A percentile compares a stretch with the other conserved stretches of the same genome.
Evolutionary conservation across 2,113 vertebrate species (phyloP).

Genomic region (Dipodomys ordii): DNA sequence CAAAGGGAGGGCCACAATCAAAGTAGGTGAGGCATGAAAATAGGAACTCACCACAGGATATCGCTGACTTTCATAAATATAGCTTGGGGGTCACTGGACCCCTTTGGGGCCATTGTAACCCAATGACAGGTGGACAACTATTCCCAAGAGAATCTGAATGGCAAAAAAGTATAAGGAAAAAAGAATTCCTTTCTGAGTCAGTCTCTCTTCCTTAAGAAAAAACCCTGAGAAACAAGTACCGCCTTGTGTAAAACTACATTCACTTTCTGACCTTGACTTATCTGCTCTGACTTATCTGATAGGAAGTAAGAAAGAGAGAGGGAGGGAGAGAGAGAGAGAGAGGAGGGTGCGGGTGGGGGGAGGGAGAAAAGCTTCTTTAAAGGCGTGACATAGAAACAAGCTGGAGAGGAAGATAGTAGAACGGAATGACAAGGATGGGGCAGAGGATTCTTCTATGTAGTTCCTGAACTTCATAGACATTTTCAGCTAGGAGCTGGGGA

Average conservation of each 20-base stretch:
- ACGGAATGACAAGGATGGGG: too few relatives aligned
- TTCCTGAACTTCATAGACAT: neutral
- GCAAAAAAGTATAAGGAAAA: too few relatives aligned
- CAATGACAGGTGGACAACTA: constrained; percentile 8
- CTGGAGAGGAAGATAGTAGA: neutral
- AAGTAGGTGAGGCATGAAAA: neutral
- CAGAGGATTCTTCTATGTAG: neutral
- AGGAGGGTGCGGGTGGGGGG: neutral
- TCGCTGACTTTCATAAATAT: neutral
- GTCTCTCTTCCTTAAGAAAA: neutral
- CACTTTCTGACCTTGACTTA: constrained; percentile 4
- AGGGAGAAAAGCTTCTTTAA: neutral
- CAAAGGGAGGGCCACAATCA: neutral
- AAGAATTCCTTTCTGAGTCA: neutral
- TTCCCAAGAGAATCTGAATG: neutral
- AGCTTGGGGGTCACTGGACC: neutral
- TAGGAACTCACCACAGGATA: neutral
- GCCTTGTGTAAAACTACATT: neutral
- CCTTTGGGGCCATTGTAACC: neutral
- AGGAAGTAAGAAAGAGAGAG: neutral
- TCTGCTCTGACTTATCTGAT: neutral
- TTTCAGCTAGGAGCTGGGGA: too few relatives aligned
- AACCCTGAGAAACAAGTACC: constrained; percentile 1
- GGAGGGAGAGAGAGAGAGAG: neutral
- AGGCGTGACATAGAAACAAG: neutral